Conservation (phyloP, 2,888 invertebrate species). For the Deladenus siricidicola region DNA sequence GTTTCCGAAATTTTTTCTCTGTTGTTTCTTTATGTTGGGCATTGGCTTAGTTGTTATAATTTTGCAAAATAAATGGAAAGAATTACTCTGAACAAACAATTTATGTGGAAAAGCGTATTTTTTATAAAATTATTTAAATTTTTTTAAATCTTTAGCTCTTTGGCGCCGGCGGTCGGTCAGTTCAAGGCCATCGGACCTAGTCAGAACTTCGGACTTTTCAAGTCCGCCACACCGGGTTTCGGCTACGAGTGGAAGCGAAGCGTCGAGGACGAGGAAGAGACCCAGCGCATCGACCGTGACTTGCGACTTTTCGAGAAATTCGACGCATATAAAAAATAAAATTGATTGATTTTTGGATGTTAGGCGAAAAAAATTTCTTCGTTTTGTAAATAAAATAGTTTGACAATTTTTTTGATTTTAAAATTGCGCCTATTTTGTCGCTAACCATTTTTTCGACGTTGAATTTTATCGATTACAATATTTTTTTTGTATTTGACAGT, state of each 20-base stretch:
- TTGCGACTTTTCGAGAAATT: constrained; percentile 10
- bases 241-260: constrained; percentile 43
- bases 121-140: not conserved
- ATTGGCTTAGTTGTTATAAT: no score
- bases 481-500: not conserved
- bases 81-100: no score
- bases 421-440: no score
- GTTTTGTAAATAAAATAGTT: no score
- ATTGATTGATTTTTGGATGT: no score
- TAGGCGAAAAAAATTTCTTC: not conserved
- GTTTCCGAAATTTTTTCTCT: no score
- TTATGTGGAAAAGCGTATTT: no score
- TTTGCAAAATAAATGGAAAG: no score
- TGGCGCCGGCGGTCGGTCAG: not conserved
- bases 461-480: constrained; percentile 1
- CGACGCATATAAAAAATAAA: not conserved
- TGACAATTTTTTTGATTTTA: no score
- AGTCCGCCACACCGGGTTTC: constrained; percentile 49
- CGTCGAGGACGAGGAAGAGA: constrained; percentile 25
- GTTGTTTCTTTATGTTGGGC: no score
- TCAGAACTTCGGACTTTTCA: constrained; percentile 44
- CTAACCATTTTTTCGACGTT: constrained; percentile 4
- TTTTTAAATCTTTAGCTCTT: not conserved
- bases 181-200: constrained; percentile 26
- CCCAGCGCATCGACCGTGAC: constrained; percentile 34